These are phyloP conservation scores for Leptocoma aspasia DNA, from an alignment of 2,113 vertebrate genomes.

Conservation along the genomic window DNA sequence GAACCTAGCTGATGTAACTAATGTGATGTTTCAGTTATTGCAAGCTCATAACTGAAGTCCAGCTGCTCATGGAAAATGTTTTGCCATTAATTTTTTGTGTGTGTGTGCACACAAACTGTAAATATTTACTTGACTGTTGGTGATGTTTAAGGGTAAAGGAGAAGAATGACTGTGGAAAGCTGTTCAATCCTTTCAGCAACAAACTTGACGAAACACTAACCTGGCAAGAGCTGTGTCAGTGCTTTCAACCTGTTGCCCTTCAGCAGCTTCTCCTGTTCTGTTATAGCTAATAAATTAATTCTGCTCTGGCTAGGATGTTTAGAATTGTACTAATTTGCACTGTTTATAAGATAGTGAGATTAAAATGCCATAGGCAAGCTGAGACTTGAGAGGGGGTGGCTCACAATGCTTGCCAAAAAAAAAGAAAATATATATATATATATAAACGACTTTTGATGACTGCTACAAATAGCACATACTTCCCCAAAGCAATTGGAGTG, in stretches of 20 bases:
- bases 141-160: neutral
- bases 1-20: neutral
- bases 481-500: constrained; percentile 26
- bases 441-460: constrained; percentile 2
- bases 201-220: neutral
- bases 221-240: neutral
- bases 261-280: constrained; percentile 26
- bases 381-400: neutral
- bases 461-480: constrained; percentile 31
- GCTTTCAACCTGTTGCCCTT: neutral
- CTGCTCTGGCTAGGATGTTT: constrained; percentile 43
- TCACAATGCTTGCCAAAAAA: constrained; percentile 10
- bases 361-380: constrained; percentile 61
- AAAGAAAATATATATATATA: neutral
- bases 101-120: constrained; percentile 39
- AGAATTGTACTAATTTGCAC: constrained; percentile 59
- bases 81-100: constrained; percentile 48
- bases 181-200: neutral
- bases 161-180: neutral
- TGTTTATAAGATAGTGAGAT: constrained; percentile 54
- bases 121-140: constrained; percentile 47
- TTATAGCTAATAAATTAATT: constrained; percentile 20
- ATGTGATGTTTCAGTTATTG: constrained; percentile 46
- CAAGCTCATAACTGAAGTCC: constrained; percentile 20
- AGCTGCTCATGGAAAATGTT: constrained; percentile 29